Evolutionary conservation across 1,140 invertebrate species (phyloP).

Genomic region (Hylaeus anthracinus): DNA sequence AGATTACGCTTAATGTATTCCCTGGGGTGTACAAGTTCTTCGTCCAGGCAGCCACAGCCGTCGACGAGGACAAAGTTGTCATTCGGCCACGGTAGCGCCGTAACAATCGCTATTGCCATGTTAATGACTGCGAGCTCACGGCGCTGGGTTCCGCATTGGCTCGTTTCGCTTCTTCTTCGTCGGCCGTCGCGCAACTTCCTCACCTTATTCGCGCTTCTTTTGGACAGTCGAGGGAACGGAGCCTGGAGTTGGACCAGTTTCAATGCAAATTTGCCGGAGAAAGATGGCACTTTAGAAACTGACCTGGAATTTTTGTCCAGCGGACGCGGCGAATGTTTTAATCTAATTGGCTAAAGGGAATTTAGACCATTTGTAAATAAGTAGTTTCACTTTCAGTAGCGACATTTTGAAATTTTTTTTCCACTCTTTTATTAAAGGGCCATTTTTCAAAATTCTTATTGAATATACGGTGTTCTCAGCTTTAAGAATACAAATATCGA

Average conservation of each 20-base stretch:
- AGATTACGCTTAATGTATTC: constrained; percentile 66
- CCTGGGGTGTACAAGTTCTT: constrained; percentile 58
- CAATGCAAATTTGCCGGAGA: constrained; percentile 30
- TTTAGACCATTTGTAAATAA: too few species aligned
- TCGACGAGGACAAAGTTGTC: constrained; percentile 56
- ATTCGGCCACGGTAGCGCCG: constrained; percentile 39
- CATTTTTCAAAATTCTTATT: too few species aligned
- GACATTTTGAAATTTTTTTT: too few species aligned
- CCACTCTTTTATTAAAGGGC: too few species aligned
- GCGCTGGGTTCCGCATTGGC: neutral
- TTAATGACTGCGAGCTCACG: constrained; percentile 45
- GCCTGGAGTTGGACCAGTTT: constrained; percentile 19
- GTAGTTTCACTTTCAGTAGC: too few species aligned
- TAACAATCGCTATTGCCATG: constrained; percentile 64
- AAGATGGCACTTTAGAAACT: constrained; percentile 3
- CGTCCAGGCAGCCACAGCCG: constrained; percentile 41
- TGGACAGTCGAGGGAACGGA: neutral
- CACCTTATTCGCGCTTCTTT: constrained; percentile 40
- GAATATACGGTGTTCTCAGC: too few species aligned
- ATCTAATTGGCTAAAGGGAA: neutral
- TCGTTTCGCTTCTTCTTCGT: constrained; percentile 45
- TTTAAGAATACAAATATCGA: too few species aligned
- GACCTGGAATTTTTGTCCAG: neutral
- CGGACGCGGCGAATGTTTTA: neutral
- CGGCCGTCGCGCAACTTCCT: constrained; percentile 27